Conservation (phyloP, 2,113 vertebrate species). For the Crotophaga sulcirostris region DNA sequence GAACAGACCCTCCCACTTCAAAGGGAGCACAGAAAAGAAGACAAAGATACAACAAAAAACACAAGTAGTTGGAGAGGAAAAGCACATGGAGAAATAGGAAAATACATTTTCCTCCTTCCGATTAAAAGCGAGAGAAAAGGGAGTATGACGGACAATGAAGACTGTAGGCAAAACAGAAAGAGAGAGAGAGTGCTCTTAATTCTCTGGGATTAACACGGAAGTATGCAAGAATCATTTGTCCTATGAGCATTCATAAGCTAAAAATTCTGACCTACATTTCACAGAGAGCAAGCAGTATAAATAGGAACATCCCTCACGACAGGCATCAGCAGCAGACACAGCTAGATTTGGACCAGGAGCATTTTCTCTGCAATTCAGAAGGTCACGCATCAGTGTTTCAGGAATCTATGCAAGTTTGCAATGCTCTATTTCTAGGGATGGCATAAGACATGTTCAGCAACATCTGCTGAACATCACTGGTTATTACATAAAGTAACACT, state of each 20-base stretch:
- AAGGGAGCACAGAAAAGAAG: background rate
- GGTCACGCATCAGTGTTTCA: background rate
- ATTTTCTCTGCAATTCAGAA: background rate
- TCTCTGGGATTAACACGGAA: background rate
- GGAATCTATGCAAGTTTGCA: background rate
- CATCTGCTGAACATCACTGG: background rate
- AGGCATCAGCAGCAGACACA: rapidly evolving
- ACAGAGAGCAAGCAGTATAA: background rate
- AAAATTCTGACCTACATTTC: background rate
- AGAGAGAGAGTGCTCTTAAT: background rate
- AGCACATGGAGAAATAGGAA: background rate
- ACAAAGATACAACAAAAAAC: background rate
- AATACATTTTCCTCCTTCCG: background rate
- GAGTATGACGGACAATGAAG: background rate
- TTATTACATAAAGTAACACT: background rate
- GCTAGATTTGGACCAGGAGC: background rate
- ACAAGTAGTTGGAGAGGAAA: background rate
- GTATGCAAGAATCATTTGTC: background rate
- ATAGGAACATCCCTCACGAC: background rate
- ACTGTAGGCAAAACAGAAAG: background rate
- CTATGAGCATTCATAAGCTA: background rate
- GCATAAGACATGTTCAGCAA: background rate
- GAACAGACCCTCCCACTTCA: background rate
- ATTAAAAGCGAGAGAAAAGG: background rate
- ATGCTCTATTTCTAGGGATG: background rate